These are phyloP conservation scores for Megathymus violae DNA, from an alignment of 1,140 invertebrate genomes.

Conservation along the genomic window DNA sequence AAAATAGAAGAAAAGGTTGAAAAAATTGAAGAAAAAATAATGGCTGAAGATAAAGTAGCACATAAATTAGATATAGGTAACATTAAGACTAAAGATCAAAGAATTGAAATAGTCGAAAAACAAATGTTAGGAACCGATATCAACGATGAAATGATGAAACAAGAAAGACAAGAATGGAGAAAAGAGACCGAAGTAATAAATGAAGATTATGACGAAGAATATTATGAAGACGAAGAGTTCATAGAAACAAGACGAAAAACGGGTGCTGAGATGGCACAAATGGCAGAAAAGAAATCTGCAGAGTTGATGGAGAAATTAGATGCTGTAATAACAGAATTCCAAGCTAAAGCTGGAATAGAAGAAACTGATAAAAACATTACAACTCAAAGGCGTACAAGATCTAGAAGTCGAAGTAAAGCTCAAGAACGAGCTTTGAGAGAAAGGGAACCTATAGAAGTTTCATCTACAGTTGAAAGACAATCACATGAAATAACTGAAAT, in stretches of 20 bases:
- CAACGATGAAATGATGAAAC: slow-evolving; percentile 10
- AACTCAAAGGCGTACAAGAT: slow-evolving; percentile 41
- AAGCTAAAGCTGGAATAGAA: slow-evolving; percentile 59
- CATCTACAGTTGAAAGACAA: slow-evolving; percentile 34
- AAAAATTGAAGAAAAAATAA: neutral
- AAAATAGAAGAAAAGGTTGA: slow-evolving; percentile 4
- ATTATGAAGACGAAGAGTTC: slow-evolving; percentile 40
- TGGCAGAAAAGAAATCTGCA: slow-evolving; percentile 55
- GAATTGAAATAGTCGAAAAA: slow-evolving; percentile 20
- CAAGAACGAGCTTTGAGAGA: slow-evolving; percentile 60
- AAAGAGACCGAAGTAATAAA: slow-evolving; percentile 14
- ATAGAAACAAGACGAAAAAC: slow-evolving; percentile 49
- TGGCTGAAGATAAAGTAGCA: no score
- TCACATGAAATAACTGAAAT: slow-evolving; percentile 24
- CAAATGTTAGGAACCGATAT: slow-evolving; percentile 1
- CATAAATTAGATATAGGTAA: no score
- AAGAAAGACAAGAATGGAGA: slow-evolving; percentile 7
- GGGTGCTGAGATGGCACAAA: slow-evolving; percentile 68
- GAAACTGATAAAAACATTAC: slow-evolving; percentile 29
- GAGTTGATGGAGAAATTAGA: slow-evolving; percentile 70
- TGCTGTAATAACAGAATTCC: slow-evolving; percentile 69
- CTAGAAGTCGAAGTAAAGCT: slow-evolving; percentile 51
- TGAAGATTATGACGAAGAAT: slow-evolving; percentile 32
- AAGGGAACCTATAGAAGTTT: slow-evolving; percentile 48
- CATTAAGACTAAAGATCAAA: no score